Evolutionary conservation across 2,888 invertebrate genomes (phyloP).

Genomic region (Leptogaster cylindrica): DNA sequence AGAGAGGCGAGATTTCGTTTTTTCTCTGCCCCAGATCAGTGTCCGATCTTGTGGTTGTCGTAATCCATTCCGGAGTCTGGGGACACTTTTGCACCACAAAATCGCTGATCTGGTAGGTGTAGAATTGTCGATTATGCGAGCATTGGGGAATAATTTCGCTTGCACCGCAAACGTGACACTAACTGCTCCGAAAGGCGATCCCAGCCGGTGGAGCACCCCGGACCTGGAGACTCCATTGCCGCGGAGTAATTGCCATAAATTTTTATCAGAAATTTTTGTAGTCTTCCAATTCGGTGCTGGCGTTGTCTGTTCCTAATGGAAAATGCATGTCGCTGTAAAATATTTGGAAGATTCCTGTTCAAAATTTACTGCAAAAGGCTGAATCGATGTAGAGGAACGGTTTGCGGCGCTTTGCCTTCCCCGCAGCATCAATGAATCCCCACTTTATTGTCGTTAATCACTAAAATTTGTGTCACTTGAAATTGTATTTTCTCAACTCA

Average conservation of each 20-base stretch:
- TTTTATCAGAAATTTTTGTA: slow-evolving; percentile 22
- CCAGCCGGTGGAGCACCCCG: not conserved
- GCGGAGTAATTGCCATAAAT: slow-evolving; percentile 28
- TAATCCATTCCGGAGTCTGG: slow-evolving; percentile 9
- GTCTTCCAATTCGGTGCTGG: not conserved
- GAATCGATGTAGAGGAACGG: not conserved
- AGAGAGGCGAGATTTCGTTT: not conserved
- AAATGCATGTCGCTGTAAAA: slow-evolving; percentile 36
- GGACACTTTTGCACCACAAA: slow-evolving; percentile 8
- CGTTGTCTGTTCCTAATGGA: slow-evolving; percentile 21
- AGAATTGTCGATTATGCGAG: not conserved
- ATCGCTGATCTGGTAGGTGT: not conserved
- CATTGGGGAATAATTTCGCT: slow-evolving; percentile 12
- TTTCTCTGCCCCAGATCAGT: not conserved
- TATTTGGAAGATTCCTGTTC: too few relatives aligned
- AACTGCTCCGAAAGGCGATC: not conserved
- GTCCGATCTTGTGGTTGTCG: not conserved
- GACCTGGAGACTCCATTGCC: not conserved
- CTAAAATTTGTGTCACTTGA: slow-evolving; percentile 28
- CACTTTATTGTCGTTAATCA: slow-evolving; percentile 30
- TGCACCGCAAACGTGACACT: not conserved
- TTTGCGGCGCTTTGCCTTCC: not conserved
- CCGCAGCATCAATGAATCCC: slow-evolving; percentile 1
- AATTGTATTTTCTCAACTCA: slow-evolving; percentile 12
- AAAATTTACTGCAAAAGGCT: not conserved